Percentiles rank a stretch among this genome's conserved stretches.
phyloP scores from a whole-genome alignment of 2,888 invertebrate species.

The Lissocephala sabroskyi region DNA sequence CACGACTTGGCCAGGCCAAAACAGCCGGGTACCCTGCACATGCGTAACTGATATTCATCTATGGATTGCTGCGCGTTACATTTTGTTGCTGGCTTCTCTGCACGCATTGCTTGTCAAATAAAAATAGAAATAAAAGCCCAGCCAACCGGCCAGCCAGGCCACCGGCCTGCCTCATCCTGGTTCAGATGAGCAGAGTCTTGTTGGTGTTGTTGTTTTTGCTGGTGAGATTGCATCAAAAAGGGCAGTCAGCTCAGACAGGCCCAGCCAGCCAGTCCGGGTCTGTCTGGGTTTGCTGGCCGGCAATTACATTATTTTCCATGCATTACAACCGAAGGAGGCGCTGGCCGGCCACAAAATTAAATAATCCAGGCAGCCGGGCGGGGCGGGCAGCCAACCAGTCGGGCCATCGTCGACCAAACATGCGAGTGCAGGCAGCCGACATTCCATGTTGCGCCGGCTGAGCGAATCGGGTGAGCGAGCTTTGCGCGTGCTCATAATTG shows the following conservation, averaged over 20 bases:
- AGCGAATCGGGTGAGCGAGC: no score
- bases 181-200: background rate
- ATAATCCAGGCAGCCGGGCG: slow-evolving; percentile 46
- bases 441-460: no score
- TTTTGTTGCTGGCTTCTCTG: slow-evolving; percentile 29
- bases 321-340: slow-evolving; percentile 13
- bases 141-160: background rate
- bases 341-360: slow-evolving; percentile 37
- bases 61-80: slow-evolving; percentile 47
- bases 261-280: background rate
- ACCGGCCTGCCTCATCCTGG: background rate
- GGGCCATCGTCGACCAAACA: background rate
- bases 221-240: slow-evolving; percentile 4
- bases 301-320: slow-evolving; percentile 48
- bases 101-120: slow-evolving; percentile 54
- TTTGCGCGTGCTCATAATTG: slow-evolving; percentile 17
- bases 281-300: slow-evolving; percentile 13
- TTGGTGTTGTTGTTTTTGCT: no score
- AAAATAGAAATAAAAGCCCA: slow-evolving; percentile 47
- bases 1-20: no score
- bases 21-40: slow-evolving; percentile 37
- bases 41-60: slow-evolving; percentile 59
- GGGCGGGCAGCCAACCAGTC: slow-evolving; percentile 6
- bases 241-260: background rate
- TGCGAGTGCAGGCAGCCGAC: background rate